Evolutionary conservation across 2,113 vertebrate genomes (phyloP).

Genomic region (Rana temporaria): DNA sequence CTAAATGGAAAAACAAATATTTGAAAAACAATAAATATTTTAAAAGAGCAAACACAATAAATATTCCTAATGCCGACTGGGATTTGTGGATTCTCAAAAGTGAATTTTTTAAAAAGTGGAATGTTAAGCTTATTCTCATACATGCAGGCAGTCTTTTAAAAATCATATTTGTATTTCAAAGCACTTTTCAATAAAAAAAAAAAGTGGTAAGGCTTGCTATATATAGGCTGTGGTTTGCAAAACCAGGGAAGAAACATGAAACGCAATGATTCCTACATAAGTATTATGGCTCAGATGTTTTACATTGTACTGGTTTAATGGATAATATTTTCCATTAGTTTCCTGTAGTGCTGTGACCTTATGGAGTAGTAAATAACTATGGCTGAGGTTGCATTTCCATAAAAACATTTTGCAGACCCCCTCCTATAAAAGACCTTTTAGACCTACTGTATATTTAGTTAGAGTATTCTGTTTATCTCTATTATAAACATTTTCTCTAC

Average conservation of each 20-base stretch:
- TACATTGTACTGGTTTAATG: conserved; percentile 42
- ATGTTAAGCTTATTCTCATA: conserved; percentile 2
- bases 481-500: too few species aligned
- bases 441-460: too few species aligned
- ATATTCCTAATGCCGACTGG: not conserved
- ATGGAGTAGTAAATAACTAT: conserved; percentile 36
- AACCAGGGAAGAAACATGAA: conserved; percentile 38
- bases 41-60: not conserved
- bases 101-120: not conserved
- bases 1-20: too few species aligned
- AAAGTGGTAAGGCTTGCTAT: conserved; percentile 26
- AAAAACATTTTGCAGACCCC: not conserved
- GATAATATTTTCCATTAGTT: conserved; percentile 47
- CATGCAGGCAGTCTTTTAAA: conserved; percentile 14
- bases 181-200: conserved; percentile 18
- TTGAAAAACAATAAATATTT: too few species aligned
- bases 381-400: conserved; percentile 35
- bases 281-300: conserved; percentile 32
- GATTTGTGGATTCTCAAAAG: not conserved
- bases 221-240: conserved; percentile 47
- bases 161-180: conserved; percentile 28
- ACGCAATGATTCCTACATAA: conserved; percentile 31
- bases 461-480: too few species aligned
- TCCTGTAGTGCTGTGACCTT: conserved; percentile 36
- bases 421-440: not conserved